Evolutionary conservation across 2,888 invertebrate species (phyloP).

Genomic region (Arctia plantaginis): DNA sequence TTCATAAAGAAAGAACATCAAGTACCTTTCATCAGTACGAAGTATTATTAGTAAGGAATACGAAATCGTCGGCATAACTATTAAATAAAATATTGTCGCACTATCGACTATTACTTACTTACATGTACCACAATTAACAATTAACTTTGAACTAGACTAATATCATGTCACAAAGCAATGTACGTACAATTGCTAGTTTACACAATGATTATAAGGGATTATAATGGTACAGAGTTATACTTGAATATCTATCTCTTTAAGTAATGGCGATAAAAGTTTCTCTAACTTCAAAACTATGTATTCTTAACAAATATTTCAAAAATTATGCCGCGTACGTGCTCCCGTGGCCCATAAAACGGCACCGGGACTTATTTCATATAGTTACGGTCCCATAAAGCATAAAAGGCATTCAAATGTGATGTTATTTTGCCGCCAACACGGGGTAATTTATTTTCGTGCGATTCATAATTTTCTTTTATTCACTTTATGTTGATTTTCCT

Average conservation of each 20-base stretch:
- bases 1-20: no score
- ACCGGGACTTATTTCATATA: constrained; percentile 84
- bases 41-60: no score
- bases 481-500: constrained; percentile 87
- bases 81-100: no score
- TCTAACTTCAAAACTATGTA: constrained; percentile 44
- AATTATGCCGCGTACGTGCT: constrained; percentile 83
- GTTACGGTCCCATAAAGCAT: constrained; percentile 85
- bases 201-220: background rate
- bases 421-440: constrained; percentile 87
- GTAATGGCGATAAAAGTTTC: constrained; percentile 25
- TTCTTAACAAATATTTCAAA: constrained; percentile 76
- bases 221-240: background rate
- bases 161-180: no score
- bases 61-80: no score
- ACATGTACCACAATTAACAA: no score
- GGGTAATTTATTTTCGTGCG: constrained; percentile 86
- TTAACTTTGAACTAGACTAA: no score
- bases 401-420: constrained; percentile 87
- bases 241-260: background rate
- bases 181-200: no score
- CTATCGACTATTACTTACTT: no score
- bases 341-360: constrained; percentile 80
- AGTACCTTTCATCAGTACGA: no score
- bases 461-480: constrained; percentile 87